Base-by-base conservation (phyloP, 2,113 vertebrate species). In the Alethe diademata region DNA sequence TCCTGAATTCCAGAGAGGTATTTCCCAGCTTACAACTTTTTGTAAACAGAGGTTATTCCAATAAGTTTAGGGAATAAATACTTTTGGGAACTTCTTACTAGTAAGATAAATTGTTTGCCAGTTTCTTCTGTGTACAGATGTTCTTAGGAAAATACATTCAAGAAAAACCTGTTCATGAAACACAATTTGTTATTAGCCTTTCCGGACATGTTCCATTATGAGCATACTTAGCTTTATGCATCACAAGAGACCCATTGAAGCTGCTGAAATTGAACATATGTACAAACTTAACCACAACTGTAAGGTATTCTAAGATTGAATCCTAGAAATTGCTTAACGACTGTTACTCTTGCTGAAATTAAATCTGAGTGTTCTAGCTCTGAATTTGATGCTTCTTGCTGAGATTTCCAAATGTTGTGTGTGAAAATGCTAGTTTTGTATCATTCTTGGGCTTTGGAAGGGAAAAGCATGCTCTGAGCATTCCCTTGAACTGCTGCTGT, bases 281-380 rank as follows among this genome's bases (percentile, higher is more conserved):
- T 88, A 83, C 78, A 75, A 90, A 74, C 12, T 71, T 83, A 83
- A 53, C 85, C 75, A 62, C 58, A 90, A 3, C 64, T 3, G 10
- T 70, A 43, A 94, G 78, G 53, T 93, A 88, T 90, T 95, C 79
- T 71, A 88, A 54, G 82, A 90, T 3, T 64, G 82, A 93, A 95
- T 82, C 78, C 36, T 95, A 90, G 89, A 92, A 95, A 96, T 93
- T 90, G 82, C 92, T 94, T 94, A 86, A 92, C 64, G 92, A 81
- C 90, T 94, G 93, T 83, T 90, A 69, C 75, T 78, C 24, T 58
- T 1, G 1, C 71, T 87, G 82, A 88, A 96, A 90, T 96, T 58
- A 88, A 94, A 95, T 62, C 71, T 78, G 83, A 13, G 3, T 87
- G 66, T 83, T 92, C 70, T 65, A 0, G 72, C 53, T 84, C 76